Base-by-base conservation (phyloP, 2,797 vertebrate genomes). In the Amphiprion clarkii region DNA sequence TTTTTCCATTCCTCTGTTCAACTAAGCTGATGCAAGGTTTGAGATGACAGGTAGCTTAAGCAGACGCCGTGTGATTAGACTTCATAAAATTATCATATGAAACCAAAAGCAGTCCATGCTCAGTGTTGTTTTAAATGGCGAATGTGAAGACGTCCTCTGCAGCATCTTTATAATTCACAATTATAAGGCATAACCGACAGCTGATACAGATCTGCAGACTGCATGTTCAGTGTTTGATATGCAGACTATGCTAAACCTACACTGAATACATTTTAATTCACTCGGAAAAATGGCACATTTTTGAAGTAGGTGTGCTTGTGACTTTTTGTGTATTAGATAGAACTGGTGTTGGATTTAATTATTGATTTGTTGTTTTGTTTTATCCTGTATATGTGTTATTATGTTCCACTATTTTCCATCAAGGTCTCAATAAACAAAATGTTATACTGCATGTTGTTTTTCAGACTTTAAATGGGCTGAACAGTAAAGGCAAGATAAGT, bases 1-100 rank as follows among this genome's bases (percentile, higher is more conserved):
- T 79, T 79, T 93, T 95, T 94, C 93, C 92, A 87, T 88, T 89
- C 76, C 74, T 69, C 76, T 76, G 73, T 62, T 82, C 40, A 58
- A 69, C 64, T 66, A 48, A 67, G 63, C 62, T 73, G 68, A 68
- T 68, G 69, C 44, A 66, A 19, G 31, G 76, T 86, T 76, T 46
- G 55, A 69, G 56, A 29, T 72, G 75, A 76, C 46, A 74, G 55
- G 36, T 67, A 57, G 31, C 13, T 10, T 67, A 36, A 2, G 11
- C 36, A 74, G 61, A 54, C 52, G 48, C 48, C 44, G 16, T 12
- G 64, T 55, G 33, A 71, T 76, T 67, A 73, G 6, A 67, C 33
- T 56, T 69, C 27, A 52, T 25, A 66, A 56, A 64, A 53, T 2
- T 13, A 39, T 57, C 25, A 79, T 46, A 8, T 61, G 73, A 82